phyloP scores from a whole-genome alignment of 1,140 invertebrate species.

The silkworm (Bombyx mori) region ASM3026992v2 NC_085128.1:12079001-12079500 shows the following conservation, averaged over 20 bases:
- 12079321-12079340: too few relatives aligned
- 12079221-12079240: constrained; percentile 20
- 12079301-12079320: too few relatives aligned
- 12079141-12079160: constrained; percentile 57
- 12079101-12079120: constrained; percentile 54
- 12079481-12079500: constrained; percentile 63
- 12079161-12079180: constrained; percentile 57
- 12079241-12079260: too few relatives aligned
- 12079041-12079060: constrained; percentile 31
- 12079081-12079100: constrained; percentile 31
- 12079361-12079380: too few relatives aligned
- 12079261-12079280: too few relatives aligned
- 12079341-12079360: too few relatives aligned
- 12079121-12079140: constrained; percentile 29
- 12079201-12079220: constrained; percentile 27
- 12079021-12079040: constrained; percentile 9
- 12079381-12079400: too few relatives aligned
- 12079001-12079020: too few relatives aligned
- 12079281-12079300: too few relatives aligned
- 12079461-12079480: constrained; percentile 7
- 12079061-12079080: constrained; percentile 33
- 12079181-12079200: constrained; percentile 47
- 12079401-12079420: too few relatives aligned
- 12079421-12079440: too few relatives aligned
- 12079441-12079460: too few relatives aligned